Conservation (phyloP, 64 coral and sea anemone species). For the Astreopora myriophthalma region DNA sequence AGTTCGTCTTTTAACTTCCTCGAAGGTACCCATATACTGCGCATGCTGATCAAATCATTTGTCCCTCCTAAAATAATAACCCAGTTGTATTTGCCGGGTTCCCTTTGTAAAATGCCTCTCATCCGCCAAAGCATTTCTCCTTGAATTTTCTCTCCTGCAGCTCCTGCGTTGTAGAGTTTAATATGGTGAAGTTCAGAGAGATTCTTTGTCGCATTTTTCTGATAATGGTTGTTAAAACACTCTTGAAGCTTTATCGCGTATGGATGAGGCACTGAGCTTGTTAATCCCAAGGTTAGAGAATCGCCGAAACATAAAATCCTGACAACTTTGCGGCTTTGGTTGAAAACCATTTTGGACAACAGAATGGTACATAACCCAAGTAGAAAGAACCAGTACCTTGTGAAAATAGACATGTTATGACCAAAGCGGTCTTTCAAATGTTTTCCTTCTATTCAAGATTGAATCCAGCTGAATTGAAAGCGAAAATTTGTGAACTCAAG, state of each 20-base stretch:
- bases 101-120: background rate
- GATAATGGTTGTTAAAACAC: background rate
- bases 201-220: background rate
- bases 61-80: conserved; percentile 71
- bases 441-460: too few relatives aligned
- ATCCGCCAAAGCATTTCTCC: conserved; percentile 46
- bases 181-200: background rate
- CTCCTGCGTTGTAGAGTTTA: conserved; percentile 56
- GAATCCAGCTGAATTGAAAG: too few relatives aligned
- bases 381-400: too few relatives aligned
- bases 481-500: too few relatives aligned
- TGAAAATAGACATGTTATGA: background rate
- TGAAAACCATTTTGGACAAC: background rate
- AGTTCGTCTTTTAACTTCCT: conserved; percentile 18
- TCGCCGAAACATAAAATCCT: conserved; percentile 71
- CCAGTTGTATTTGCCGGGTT: conserved; percentile 29
- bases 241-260: conserved; percentile 51
- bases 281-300: conserved; percentile 48
- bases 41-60: conserved; percentile 51
- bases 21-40: background rate
- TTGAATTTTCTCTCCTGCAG: conserved; percentile 45
- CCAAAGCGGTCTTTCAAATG: too few relatives aligned
- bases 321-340: background rate
- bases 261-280: conserved; percentile 3
- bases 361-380: background rate